Base-by-base conservation (phyloP, 1,140 invertebrate species). In the Hycleus cichorii region DNA sequence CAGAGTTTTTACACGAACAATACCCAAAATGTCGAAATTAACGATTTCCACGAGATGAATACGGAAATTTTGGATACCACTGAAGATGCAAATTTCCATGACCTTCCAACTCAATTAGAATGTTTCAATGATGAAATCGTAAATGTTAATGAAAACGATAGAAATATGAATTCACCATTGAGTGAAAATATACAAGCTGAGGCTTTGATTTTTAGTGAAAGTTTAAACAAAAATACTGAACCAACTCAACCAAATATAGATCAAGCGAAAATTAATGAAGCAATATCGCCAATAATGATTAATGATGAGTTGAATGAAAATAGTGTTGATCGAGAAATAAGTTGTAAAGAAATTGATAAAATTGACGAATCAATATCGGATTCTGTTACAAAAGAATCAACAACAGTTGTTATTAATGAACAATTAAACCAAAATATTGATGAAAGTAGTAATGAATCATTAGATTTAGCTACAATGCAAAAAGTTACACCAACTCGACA, bases 1-100 rank as follows among this genome's bases (percentile, higher is more conserved):
- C 57, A 66, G 39, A 59, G 27, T 49, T 64, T 66, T 57, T 66
- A 66, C 57, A 49, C 27, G 10, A 11, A 44, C 38, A 47, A 49
- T 26, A 64, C 64, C 18, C 63, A 68, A 59, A 47, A 59, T 40
- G 57, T 62, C 3, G 18, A 39, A 32, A 7, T 42, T 49, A 49
- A 46, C 45, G 12, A 39, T 6, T 32, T 32, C 7, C 32, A 32
- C 7, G 32, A 32, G 7, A 32, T 57, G 40, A 57, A 50, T 26
- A 40, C 18, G 3, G 27, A 26, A 49, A 57, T 44, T 48, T 49
- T 38, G 4, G 32, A 32, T 32, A 32, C 4, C 7, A 49, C 52
- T 27, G 45, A 57, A n/a, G 49, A 40, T 12, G 24, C 48, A 25
- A 26, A 43, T 49, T 42, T 57, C 32, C 47, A 57, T 18, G 52